Conservation (phyloP, 1,140 invertebrate genomes). For the Ptiloglossa arizonensis region DNA sequence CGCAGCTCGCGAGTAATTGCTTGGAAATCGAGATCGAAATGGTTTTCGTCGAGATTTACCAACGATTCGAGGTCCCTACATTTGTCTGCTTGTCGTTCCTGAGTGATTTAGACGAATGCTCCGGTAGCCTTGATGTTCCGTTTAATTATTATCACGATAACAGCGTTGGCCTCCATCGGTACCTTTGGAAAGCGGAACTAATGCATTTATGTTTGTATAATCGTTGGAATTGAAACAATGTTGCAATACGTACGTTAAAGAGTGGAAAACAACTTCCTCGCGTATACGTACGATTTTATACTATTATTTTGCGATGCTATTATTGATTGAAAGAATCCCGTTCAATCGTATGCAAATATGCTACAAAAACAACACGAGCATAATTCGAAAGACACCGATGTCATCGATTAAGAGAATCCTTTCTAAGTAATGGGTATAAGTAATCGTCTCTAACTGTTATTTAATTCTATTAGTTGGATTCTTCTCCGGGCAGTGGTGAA, state of each 20-base stretch:
- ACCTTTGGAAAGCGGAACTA: not conserved
- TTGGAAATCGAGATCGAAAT: not conserved
- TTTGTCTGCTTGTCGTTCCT: not conserved
- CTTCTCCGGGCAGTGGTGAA: not conserved
- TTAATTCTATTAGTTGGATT: not conserved
- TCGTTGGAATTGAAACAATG: constrained; percentile 12
- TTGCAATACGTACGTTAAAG: not conserved
- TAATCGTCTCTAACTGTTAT: not conserved
- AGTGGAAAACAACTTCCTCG: not conserved
- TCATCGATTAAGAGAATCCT: too few species aligned
- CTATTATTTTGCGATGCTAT: not conserved
- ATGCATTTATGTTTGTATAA: constrained; percentile 11
- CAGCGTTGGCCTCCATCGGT: not conserved
- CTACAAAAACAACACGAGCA: not conserved
- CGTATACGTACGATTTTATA: not conserved
- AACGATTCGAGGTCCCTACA: not conserved
- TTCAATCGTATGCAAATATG: too few species aligned
- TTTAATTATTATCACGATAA: constrained; percentile 26
- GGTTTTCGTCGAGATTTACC: constrained; percentile 1
- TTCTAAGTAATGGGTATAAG: too few species aligned
- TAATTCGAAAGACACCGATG: too few species aligned
- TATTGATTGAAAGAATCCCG: too few species aligned
- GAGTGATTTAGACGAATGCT: constrained; percentile 7
- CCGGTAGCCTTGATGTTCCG: not conserved
- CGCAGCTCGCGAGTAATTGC: not conserved